A percentile compares a stretch with the other conserved stretches of the same genome.
Evolutionary conservation across 2,888 invertebrate species (phyloP).

Genomic region (Rhodophaea formosa): DNA sequence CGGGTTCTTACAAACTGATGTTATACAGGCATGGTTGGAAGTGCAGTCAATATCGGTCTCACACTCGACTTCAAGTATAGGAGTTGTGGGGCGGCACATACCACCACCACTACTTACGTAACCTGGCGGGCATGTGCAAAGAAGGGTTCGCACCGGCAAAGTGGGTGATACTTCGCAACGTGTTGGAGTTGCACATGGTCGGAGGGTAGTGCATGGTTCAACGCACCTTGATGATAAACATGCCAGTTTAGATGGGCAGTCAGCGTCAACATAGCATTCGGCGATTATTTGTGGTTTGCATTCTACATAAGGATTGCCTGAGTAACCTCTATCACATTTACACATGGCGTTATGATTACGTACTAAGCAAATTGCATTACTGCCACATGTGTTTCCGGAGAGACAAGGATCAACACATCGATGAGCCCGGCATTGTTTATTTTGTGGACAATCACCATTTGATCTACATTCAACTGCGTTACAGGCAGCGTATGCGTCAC

Average conservation of each 20-base stretch:
- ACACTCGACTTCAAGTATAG: conserved; percentile 84
- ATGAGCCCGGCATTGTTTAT: conserved; percentile 91
- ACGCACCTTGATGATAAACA: conserved; percentile 91
- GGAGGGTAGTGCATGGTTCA: conserved; percentile 88
- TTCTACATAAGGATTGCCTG: conserved; percentile 91
- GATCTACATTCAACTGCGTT: conserved; percentile 90
- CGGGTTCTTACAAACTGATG: conserved; percentile 90
- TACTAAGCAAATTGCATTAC: conserved; percentile 89
- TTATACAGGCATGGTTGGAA: conserved; percentile 88
- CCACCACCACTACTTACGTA: conserved; percentile 93
- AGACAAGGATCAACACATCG: conserved; percentile 93
- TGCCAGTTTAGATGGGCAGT: conserved; percentile 89
- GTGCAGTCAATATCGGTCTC: conserved; percentile 89
- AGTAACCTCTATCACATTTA: conserved; percentile 88
- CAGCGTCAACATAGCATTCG: conserved; percentile 90
- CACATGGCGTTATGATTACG: conserved; percentile 93
- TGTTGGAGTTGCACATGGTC: conserved; percentile 90
- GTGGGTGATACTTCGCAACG: conserved; percentile 91
- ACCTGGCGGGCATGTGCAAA: conserved; percentile 94
- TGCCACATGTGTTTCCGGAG: conserved; percentile 88
- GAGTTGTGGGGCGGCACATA: conserved; percentile 87
- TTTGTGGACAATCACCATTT: conserved; percentile 92
- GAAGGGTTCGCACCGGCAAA: conserved; percentile 92
- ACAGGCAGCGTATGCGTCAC: conserved; percentile 88
- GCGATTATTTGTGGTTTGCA: conserved; percentile 87